A percentile compares a stretch with the other conserved stretches of the same genome.
Conservation (phyloP, 2,888 invertebrate genomes). For the Hymenopus coronatus region DNA sequence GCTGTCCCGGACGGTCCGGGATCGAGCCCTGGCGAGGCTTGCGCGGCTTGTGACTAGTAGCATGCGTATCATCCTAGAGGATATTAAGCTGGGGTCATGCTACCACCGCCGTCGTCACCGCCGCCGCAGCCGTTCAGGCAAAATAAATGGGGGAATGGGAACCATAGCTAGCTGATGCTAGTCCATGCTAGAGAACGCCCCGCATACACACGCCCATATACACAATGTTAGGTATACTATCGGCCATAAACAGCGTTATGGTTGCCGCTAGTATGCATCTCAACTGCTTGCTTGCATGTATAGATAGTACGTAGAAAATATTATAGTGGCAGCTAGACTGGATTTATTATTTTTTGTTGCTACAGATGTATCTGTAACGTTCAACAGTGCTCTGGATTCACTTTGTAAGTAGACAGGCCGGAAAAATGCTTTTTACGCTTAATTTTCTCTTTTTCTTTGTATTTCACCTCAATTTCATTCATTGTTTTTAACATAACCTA, state of each 20-base stretch:
- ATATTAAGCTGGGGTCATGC: slow-evolving; percentile 2
- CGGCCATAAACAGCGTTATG: background rate
- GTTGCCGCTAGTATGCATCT: background rate
- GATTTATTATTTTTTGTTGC: background rate
- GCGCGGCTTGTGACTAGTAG: slow-evolving; percentile 7
- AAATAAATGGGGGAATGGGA: slow-evolving; percentile 2
- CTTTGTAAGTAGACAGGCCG: background rate
- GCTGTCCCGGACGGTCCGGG: slow-evolving; percentile 20
- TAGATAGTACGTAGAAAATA: background rate
- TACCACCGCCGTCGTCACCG: background rate
- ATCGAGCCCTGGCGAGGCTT: slow-evolving; percentile 15
- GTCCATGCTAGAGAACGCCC: background rate
- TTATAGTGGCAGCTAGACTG: background rate
- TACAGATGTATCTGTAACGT: background rate
- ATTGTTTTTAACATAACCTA: background rate
- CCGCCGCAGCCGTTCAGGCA: background rate
- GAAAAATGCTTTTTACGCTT: background rate
- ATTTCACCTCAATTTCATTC: background rate
- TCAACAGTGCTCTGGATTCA: background rate
- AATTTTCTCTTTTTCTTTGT: background rate
- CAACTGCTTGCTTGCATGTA: background rate
- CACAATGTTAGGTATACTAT: background rate
- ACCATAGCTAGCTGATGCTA: background rate
- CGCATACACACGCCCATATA: background rate
- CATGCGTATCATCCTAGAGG: slow-evolving; percentile 2